Base-by-base conservation (phyloP, 2,888 invertebrate species). In the Gymnosoma rotundatum region DNA sequence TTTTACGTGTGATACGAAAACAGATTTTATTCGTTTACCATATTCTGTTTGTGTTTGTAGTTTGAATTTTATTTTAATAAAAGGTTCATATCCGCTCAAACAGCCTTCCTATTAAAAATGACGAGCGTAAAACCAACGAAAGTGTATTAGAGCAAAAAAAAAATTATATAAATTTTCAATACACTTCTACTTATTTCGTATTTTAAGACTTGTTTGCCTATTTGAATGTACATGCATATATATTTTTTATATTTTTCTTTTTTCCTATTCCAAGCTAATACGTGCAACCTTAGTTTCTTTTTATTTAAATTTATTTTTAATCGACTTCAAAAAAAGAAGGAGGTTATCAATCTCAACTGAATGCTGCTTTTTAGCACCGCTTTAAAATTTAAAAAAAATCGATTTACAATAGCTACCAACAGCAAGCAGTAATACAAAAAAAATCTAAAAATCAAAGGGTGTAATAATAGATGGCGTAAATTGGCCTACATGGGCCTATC, bases 1-100 rank as follows among this genome's bases (percentile, higher is more conserved):
- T 91, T 90, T 90, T 91, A 91, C 91, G 91, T 91, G 92, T 88
- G 89, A 89, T 89, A 88, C 87, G 88, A 63, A 89, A 89, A 88
- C 88, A 90, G 88, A 89, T 90, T 90, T 89, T 75, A 78, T 58
- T 66, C 52, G 6, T 48, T 74, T 21, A 18, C 38, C 25, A 1
- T n/a, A 54, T 18, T 42, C 20, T 63, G 12, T 25, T 52, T 21
- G 8, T 18, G 25, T 1, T 12, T 42, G 36, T 63, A 45, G n/a
- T n/a, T n/a, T n/a, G n/a, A n/a, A 58, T 21, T 36, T 36, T 73
- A 38, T 25, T 42, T 67, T 38, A 54, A 54, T 69, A 69, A 50
- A 63, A 18, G 38, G 25, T 12, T 18, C n/a, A 25, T 16, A 60
- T 20, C 36, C 4, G 52, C 25, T 0, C 2, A n/a, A 14, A 18